phyloP scores from a whole-genome alignment of 2,113 vertebrate species.

The Saimiri boliviensis region DNA sequence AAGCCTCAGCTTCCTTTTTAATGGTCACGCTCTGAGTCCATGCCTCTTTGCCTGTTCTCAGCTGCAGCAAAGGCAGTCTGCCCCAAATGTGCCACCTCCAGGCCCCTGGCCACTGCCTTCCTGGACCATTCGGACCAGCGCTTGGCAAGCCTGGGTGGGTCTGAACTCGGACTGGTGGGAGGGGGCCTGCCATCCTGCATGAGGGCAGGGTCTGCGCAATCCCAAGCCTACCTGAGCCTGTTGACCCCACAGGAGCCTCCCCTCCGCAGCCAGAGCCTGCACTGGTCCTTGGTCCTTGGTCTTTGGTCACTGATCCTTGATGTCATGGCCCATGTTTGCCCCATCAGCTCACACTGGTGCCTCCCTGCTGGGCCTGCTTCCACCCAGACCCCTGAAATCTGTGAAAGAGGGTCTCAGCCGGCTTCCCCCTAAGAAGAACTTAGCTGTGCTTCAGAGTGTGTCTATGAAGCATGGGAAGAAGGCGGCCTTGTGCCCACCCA shows the following conservation, averaged over 20 bases:
- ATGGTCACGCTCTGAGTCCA: rapidly evolving
- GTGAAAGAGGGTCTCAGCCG: rapidly evolving
- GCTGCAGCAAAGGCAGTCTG: neutral
- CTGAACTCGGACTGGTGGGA: neutral
- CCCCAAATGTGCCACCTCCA: neutral
- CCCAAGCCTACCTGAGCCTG: neutral
- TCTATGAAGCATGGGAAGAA: neutral
- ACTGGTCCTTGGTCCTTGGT: too few relatives aligned
- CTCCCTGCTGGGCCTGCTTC: neutral
- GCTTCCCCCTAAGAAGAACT: neutral
- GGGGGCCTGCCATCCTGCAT: neutral
- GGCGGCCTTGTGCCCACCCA: rapidly evolving
- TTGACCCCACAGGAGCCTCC: neutral
- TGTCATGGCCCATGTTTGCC: neutral
- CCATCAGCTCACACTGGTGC: neutral
- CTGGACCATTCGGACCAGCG: neutral
- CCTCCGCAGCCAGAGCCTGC: neutral
- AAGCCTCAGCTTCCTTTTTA: neutral
- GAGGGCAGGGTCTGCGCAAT: neutral
- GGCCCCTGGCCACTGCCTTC: neutral
- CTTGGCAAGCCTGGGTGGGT: neutral
- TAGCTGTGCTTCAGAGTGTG: neutral
- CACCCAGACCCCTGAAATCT: neutral
- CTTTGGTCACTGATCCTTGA: rapidly evolving
- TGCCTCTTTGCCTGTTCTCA: neutral